These are phyloP conservation scores for Diplazon laetatorius DNA, from an alignment of 2,888 invertebrate species.

Conservation along the genomic window DNA sequence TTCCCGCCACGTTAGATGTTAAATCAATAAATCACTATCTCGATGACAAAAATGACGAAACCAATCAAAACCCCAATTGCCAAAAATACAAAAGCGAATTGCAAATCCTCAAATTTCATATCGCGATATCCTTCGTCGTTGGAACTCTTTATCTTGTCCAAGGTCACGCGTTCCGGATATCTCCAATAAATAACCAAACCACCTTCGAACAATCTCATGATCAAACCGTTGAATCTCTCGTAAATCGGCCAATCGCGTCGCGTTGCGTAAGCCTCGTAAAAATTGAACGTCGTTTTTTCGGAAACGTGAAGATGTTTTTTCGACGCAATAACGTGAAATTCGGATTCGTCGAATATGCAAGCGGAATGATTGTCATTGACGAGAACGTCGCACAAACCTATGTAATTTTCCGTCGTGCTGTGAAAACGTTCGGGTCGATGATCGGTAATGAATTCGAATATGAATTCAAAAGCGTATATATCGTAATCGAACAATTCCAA, in stretches of 20 bases:
- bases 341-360: not conserved
- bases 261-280: not conserved
- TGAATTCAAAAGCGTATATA: not conserved
- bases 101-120: not conserved
- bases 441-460: not conserved
- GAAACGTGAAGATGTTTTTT: not conserved
- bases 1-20: too few species aligned
- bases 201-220: not conserved
- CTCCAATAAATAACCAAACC: not conserved
- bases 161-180: not conserved
- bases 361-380: not conserved
- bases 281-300: not conserved
- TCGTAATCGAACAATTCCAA: not conserved
- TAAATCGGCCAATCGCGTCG: constrained; percentile 1
- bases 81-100: not conserved
- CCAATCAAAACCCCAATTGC: not conserved
- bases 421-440: not conserved
- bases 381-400: not conserved
- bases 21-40: not conserved
- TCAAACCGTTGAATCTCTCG: not conserved
- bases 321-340: not conserved
- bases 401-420: too few species aligned
- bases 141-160: not conserved
- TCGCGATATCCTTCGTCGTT: not conserved
- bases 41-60: not conserved